Percentiles rank a stretch among this genome's conserved stretches.
Evolutionary conservation across 2,113 vertebrate species (phyloP).

Genomic region (Otocyon megalotis): DNA sequence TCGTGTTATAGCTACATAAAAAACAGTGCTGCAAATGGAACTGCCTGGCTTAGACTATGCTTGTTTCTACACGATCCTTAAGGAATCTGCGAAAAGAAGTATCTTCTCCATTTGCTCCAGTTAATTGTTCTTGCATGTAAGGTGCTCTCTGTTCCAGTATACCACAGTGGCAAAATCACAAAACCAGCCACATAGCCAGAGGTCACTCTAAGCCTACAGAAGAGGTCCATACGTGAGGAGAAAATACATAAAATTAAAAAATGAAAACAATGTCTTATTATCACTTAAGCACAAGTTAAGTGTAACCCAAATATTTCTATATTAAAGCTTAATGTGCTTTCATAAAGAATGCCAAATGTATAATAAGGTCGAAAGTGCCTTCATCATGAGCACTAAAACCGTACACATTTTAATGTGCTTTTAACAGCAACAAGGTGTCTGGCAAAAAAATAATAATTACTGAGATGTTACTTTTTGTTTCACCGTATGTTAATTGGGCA

Average conservation of each 20-base stretch:
- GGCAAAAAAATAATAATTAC: constrained; percentile 55
- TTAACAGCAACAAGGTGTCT: constrained; percentile 81
- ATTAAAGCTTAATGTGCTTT: constrained; percentile 78
- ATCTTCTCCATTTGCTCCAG: constrained; percentile 80
- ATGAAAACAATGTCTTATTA: constrained; percentile 34
- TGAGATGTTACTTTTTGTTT: constrained; percentile 43
- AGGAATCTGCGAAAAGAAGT: constrained; percentile 82
- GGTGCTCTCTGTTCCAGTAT: constrained; percentile 92
- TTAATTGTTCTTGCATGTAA: constrained; percentile 94
- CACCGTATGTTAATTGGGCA: background rate
- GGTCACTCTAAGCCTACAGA: constrained; percentile 90
- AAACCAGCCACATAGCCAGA: constrained; percentile 91
- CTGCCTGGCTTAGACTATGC: constrained; percentile 74
- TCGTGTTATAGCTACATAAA: constrained; percentile 53
- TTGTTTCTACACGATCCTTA: constrained; percentile 78
- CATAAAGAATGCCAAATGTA: constrained; percentile 75
- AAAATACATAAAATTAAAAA: constrained; percentile 44
- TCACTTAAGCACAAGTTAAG: constrained; percentile 79
- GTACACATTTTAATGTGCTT: constrained; percentile 77
- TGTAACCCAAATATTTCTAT: constrained; percentile 69
- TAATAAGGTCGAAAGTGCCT: constrained; percentile 67
- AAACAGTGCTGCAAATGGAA: constrained; percentile 64
- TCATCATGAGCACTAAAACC: constrained; percentile 80
- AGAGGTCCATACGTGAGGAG: constrained; percentile 91
- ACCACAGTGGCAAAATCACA: constrained; percentile 90